These are phyloP conservation scores for Sebastes nivosus DNA, from an alignment of 2,797 vertebrate genomes.

Conservation along the genomic window DNA sequence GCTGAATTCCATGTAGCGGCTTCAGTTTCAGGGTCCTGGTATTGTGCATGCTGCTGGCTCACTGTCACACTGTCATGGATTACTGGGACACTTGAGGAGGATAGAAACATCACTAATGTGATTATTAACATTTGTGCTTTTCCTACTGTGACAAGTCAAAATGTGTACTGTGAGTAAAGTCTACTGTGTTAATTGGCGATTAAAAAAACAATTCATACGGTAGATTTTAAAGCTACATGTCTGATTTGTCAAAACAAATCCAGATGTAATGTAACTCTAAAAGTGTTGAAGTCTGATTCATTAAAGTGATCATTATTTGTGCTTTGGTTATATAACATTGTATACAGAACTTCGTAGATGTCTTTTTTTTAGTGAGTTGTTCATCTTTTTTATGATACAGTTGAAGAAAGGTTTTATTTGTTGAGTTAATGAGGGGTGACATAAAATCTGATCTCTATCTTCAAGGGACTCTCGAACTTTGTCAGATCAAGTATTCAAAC, in stretches of 20 bases:
- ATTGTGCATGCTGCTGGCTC: too few species aligned
- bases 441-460: neutral
- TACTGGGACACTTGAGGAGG: neutral
- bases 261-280: neutral
- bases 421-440: neutral
- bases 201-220: too few species aligned
- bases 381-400: neutral
- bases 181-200: neutral
- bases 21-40: neutral
- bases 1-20: neutral
- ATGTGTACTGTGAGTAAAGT: neutral
- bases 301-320: neutral
- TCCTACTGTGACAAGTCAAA: neutral
- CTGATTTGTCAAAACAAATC: neutral
- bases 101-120: too few species aligned
- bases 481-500: neutral
- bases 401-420: neutral
- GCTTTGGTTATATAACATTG: neutral
- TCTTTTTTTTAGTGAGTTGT: neutral
- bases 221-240: neutral
- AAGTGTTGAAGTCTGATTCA: neutral
- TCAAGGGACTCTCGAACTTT: neutral
- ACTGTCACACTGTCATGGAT: too few species aligned
- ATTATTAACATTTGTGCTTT: neutral
- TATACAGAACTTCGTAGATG: neutral